Evolutionary conservation across 2,888 invertebrate species (phyloP).

Genomic region (Hoplodrina blanda): DNA sequence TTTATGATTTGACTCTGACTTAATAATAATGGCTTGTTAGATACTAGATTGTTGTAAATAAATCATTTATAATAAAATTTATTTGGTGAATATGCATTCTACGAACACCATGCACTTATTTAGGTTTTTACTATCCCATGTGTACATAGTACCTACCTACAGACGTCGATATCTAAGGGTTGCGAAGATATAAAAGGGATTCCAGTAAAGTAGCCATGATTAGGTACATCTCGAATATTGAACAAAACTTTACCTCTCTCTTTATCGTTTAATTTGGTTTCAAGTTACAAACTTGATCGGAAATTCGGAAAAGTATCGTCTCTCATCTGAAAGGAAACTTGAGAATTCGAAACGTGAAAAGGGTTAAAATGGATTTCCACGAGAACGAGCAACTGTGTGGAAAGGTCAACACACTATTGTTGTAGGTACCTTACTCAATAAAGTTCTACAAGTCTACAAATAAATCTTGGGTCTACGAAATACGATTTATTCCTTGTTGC

Average conservation of each 20-base stretch:
- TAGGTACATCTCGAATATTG: conserved; percentile 3
- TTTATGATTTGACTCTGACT: too few species aligned
- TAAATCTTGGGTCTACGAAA: conserved; percentile 12
- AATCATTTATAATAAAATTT: too few species aligned
- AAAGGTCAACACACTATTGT: conserved; percentile 43
- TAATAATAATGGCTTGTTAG: not conserved
- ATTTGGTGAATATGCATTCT: too few species aligned
- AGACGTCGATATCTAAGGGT: not conserved
- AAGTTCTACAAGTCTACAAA: conserved; percentile 22
- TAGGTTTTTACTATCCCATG: too few species aligned
- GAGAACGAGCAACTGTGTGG: conserved; percentile 18
- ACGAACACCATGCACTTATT: too few species aligned
- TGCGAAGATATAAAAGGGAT: not conserved
- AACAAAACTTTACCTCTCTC: conserved; percentile 7
- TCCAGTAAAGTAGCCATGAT: not conserved
- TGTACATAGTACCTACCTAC: not conserved
- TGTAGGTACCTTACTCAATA: conserved; percentile 20
- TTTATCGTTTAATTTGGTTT: conserved; percentile 29
- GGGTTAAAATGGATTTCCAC: conserved; percentile 26
- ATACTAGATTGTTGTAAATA: too few species aligned
- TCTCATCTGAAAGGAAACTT: conserved; percentile 39
- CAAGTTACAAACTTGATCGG: conserved; percentile 26
- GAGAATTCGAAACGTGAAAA: conserved; percentile 38
- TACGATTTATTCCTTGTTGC: conserved; percentile 5
- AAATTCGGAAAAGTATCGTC: conserved; percentile 28